Base-by-base conservation (phyloP, 2,797 vertebrate species). In the Pipistrellus pygmaeus region DNA sequence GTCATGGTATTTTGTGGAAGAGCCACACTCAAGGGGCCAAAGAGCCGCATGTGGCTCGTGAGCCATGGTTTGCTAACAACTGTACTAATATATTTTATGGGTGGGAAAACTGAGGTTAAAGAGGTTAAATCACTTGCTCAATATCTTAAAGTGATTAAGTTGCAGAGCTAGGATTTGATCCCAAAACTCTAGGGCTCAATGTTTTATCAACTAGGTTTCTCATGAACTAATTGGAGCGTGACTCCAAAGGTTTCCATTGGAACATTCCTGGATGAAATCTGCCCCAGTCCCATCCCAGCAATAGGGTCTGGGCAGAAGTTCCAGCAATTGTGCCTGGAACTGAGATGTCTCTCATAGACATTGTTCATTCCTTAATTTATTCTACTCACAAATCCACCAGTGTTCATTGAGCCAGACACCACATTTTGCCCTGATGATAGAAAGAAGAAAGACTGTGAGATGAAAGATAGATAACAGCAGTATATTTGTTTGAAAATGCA, bases 401-500 rank as follows among this genome's bases (percentile, higher is more conserved):
- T 55, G 75, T 88, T 76, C 78, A 48, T 44, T 76, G 90, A 96
- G 78, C 41, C 82, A 72, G 68, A 82, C 9, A 68, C 60, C 84
- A 30, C 72, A 60, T 85, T 84, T 68, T 72, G 35, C 60, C 62
- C 35, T 35, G 46, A 32, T 41, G 46, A 48, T 57, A 64, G 80
- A 90, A 88, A 90, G 57, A 95, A 92, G 75, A 86, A 89, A 88
- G 75, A 60, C 35, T 44, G 60, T 23, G 48, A 86, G 77, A 72
- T 91, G 80, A 96, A 80, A 87, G 88, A 72, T 72, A 57, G 64
- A 23, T 73, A 83, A 68, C 82, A 93, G 23, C 32, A 23, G 9
- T 38, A 1, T 48, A 38, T 85, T 72, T 88, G 86, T 57, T 51
- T 92, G 76, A 51, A 84, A 46, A 46, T 60, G 88, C 32, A 30